Evolutionary conservation across 2,888 invertebrate species (phyloP).

Genomic region (Oxyteleia sp.): DNA sequence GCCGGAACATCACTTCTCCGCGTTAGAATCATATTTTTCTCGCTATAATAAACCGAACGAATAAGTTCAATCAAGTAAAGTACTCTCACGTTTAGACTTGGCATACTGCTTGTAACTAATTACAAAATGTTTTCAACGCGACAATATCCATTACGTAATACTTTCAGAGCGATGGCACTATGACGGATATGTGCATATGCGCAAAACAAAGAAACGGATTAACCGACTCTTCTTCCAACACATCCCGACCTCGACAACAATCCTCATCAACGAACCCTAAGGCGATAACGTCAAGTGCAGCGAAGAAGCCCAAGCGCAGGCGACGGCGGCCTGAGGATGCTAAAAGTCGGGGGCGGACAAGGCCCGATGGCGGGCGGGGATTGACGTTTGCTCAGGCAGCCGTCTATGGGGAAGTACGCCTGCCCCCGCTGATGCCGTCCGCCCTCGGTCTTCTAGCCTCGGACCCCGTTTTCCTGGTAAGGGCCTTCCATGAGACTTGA

Average conservation of each 20-base stretch:
- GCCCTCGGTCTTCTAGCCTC: conserved; percentile 88
- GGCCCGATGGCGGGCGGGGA: conserved; percentile 86
- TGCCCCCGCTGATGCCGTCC: conserved; percentile 90
- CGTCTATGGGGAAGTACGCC: conserved; percentile 87
- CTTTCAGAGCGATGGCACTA: conserved; percentile 85
- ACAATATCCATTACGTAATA: conserved; percentile 74
- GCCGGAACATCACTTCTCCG: not conserved
- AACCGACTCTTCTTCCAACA: conserved; percentile 77
- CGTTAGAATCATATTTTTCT: conserved; percentile 1
- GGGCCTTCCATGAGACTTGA: conserved; percentile 79
- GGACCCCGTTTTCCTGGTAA: conserved; percentile 88
- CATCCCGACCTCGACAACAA: conserved; percentile 78
- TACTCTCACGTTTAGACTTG: not conserved
- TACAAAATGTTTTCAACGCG: conserved; percentile 7
- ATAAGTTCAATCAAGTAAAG: conserved; percentile 1
- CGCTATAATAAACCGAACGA: not conserved
- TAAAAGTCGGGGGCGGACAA: conserved; percentile 87
- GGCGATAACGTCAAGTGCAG: conserved; percentile 73
- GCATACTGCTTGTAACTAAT: not conserved
- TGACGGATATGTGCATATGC: conserved; percentile 84
- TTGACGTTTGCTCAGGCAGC: conserved; percentile 86
- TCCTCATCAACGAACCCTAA: conserved; percentile 75
- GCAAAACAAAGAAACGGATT: conserved; percentile 82
- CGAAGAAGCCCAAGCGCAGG: conserved; percentile 85
- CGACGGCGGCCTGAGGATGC: conserved; percentile 87